These are phyloP conservation scores for Microctenopoma lineatum DNA, from an alignment of 2,797 vertebrate species.

Conservation along the genomic window DNA sequence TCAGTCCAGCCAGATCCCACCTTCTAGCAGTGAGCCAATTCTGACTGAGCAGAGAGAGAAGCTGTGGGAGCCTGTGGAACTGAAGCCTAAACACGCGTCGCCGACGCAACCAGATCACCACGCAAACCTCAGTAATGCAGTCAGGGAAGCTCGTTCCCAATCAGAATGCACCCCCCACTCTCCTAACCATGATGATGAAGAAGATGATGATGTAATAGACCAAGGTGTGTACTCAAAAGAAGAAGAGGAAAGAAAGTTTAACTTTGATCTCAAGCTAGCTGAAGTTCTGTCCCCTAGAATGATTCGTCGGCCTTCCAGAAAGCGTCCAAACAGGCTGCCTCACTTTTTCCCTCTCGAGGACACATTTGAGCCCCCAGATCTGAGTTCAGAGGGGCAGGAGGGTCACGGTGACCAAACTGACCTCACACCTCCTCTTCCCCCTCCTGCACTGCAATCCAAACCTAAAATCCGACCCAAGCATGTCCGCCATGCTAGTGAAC, in stretches of 20 bases:
- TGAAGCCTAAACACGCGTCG: conserved; percentile 40
- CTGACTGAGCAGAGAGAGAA: conserved; percentile 86
- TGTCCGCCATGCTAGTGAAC: conserved; percentile 91
- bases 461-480: conserved; percentile 84
- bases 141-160: conserved; percentile 76
- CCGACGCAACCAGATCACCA: conserved; percentile 37
- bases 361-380: conserved; percentile 68
- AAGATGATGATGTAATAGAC: conserved; percentile 59
- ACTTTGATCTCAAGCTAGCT: conserved; percentile 87
- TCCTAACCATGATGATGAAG: conserved; percentile 61
- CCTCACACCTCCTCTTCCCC: conserved; percentile 53
- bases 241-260: conserved; percentile 73
- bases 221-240: conserved; percentile 44
- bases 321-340: conserved; percentile 85
- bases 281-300: conserved; percentile 87
- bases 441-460: conserved; percentile 47
- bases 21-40: conserved; percentile 95
- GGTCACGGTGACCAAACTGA: conserved; percentile 25
- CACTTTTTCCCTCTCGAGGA: conserved; percentile 81
- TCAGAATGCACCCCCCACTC: conserved; percentile 78
- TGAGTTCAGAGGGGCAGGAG: conserved; percentile 58
- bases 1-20: conserved; percentile 83
- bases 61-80: conserved; percentile 73
- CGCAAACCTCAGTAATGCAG: conserved; percentile 22
- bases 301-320: conserved; percentile 88